Evolutionary conservation across 2,888 invertebrate species (phyloP).

Genomic region (Synanthedon tipuliformis): DNA sequence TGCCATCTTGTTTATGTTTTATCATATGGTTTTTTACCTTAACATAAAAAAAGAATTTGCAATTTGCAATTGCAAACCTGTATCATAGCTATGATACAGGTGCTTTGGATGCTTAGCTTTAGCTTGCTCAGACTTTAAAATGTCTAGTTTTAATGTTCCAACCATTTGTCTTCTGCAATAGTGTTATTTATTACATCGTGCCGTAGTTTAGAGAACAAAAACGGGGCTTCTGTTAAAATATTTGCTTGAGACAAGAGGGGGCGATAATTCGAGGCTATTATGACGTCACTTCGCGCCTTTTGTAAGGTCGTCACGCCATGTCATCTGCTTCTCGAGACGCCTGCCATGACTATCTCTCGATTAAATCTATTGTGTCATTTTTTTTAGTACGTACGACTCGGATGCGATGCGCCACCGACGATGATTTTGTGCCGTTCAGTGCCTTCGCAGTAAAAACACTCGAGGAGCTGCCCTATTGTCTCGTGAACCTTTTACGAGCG

Average conservation of each 20-base stretch:
- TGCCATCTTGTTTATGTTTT: too few species aligned
- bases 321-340: slow-evolving; percentile 70
- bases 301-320: slow-evolving; percentile 66
- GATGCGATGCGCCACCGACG: slow-evolving; percentile 69
- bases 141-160: slow-evolving; percentile 57
- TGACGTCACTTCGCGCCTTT: slow-evolving; percentile 70
- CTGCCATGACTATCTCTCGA: slow-evolving; percentile 64
- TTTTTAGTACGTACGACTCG: slow-evolving; percentile 42
- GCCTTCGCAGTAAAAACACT: slow-evolving; percentile 61
- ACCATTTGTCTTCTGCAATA: slow-evolving; percentile 60
- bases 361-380: slow-evolving; percentile 68
- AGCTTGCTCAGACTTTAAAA: slow-evolving; percentile 49
- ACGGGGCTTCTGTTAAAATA: slow-evolving; percentile 65
- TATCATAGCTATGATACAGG: too few species aligned
- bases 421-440: slow-evolving; percentile 60
- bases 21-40: too few species aligned
- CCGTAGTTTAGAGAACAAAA: slow-evolving; percentile 60
- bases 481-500: slow-evolving; percentile 65
- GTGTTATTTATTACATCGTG: slow-evolving; percentile 64
- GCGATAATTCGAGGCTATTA: slow-evolving; percentile 70
- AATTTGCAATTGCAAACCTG: too few species aligned
- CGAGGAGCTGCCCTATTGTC: slow-evolving; percentile 61
- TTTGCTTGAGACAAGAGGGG: slow-evolving; percentile 69
- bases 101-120: too few species aligned
- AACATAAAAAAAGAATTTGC: too few species aligned